A percentile compares a stretch with the other conserved stretches of the same genome.
Evolutionary conservation across 2,113 vertebrate genomes (phyloP).

Genomic region (Sakesphorus luctuosus): DNA sequence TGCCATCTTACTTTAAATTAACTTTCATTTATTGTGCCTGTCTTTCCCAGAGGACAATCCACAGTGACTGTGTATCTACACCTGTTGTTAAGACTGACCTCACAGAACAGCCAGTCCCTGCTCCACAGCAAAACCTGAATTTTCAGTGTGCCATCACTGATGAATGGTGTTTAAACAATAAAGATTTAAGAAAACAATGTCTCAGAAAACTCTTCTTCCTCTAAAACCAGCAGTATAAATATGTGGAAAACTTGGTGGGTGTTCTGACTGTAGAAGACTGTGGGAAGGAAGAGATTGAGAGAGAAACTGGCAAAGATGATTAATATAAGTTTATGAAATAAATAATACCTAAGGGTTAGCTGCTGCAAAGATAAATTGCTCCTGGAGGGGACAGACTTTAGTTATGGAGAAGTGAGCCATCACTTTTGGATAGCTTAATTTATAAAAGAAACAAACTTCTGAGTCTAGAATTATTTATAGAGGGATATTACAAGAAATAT

Average conservation of each 20-base stretch:
- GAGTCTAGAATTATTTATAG: conserved; percentile 24
- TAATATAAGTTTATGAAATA: conserved; percentile 26
- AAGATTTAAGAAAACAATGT: neutral
- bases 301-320: neutral
- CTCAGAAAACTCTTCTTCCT: neutral
- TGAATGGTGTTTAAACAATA: neutral
- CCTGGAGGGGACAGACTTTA: neutral
- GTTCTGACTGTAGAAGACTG: neutral
- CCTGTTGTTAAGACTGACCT: neutral
- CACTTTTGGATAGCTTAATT: conserved; percentile 47
- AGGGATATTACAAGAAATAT: conserved; percentile 15
- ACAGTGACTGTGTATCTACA: neutral
- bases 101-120: neutral
- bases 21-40: neutral
- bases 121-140: neutral
- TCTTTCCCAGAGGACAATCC: neutral
- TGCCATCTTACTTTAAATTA: neutral
- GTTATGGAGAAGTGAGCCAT: conserved; percentile 29
- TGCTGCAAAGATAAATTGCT: conserved; percentile 30
- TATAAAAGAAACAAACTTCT: conserved; percentile 41
- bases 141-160: neutral
- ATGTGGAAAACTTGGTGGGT: neutral
- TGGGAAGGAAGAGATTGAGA: neutral
- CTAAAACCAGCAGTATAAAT: neutral
- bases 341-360: conserved; percentile 44